Conservation (phyloP, 2,113 vertebrate genomes). For the Syrmaticus mikado region DNA sequence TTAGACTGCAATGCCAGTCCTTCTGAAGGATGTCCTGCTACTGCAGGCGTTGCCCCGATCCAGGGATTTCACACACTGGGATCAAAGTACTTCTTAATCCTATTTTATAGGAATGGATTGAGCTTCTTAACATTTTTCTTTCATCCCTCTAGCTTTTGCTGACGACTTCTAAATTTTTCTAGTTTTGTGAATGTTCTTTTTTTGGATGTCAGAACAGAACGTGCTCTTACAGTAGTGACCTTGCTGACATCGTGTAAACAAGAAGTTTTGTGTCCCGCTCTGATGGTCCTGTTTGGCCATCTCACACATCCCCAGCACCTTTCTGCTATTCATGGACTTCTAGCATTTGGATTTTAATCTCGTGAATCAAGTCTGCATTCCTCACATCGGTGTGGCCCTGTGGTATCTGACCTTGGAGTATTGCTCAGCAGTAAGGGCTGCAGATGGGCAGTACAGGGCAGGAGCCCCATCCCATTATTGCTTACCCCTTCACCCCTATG, state of each 20-base stretch:
- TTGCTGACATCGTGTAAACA: not conserved
- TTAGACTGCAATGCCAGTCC: accelerated
- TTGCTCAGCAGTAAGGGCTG: not conserved
- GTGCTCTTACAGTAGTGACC: not conserved
- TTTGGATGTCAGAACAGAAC: not conserved
- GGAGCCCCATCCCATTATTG: not conserved
- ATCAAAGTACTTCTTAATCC: not conserved
- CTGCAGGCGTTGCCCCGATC: not conserved
- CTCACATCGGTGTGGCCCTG: not conserved
- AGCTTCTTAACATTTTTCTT: not conserved
- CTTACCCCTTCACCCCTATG: not conserved
- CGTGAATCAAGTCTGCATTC: not conserved
- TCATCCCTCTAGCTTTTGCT: not conserved
- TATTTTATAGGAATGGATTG: not conserved
- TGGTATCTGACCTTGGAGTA: not conserved
- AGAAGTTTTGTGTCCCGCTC: not conserved
- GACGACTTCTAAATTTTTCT: not conserved
- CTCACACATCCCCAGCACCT: not conserved
- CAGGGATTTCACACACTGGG: not conserved
- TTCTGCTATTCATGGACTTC: not conserved
- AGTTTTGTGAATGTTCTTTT: not conserved
- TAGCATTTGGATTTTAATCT: not conserved
- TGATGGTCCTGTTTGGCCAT: not conserved
- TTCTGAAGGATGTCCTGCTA: not conserved
- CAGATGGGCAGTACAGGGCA: not conserved